Conservation (phyloP, 2,888 invertebrate genomes). For the Phaonia tiefii region DNA sequence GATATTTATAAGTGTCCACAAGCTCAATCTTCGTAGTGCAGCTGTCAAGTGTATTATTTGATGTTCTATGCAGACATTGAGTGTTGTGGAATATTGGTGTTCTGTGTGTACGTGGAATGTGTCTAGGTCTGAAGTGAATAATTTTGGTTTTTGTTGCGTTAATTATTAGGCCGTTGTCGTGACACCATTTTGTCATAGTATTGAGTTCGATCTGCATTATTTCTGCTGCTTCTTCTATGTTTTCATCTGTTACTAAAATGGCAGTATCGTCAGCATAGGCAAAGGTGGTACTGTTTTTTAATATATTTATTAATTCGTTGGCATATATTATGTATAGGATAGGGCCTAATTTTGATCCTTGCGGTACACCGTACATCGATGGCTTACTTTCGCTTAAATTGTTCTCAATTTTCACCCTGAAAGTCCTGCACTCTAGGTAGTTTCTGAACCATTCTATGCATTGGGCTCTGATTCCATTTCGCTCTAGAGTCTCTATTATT, state of each 20-base stretch:
- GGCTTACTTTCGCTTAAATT: background rate
- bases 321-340: slow-evolving; percentile 26
- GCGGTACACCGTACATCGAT: background rate
- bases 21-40: background rate
- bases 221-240: background rate
- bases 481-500: background rate
- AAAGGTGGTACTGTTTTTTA: background rate
- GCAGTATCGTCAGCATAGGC: slow-evolving; percentile 16
- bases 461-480: background rate
- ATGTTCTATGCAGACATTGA: background rate
- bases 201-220: background rate
- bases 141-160: slow-evolving; percentile 14
- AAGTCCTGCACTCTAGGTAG: background rate
- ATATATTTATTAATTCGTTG: slow-evolving; percentile 5
- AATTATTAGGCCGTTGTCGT: slow-evolving; percentile 20
- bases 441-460: background rate
- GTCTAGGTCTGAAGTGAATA: background rate
- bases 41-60: background rate
- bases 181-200: background rate
- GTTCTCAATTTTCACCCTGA: background rate
- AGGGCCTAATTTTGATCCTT: background rate
- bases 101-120: background rate
- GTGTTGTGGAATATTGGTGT: background rate
- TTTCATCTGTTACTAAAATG: slow-evolving; percentile 9
- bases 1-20: slow-evolving; percentile 8